Percentiles rank a stretch among this genome's conserved stretches.
Evolutionary conservation across 1,140 invertebrate species (phyloP).

Genomic region (Lysiphlebus fabarum): DNA sequence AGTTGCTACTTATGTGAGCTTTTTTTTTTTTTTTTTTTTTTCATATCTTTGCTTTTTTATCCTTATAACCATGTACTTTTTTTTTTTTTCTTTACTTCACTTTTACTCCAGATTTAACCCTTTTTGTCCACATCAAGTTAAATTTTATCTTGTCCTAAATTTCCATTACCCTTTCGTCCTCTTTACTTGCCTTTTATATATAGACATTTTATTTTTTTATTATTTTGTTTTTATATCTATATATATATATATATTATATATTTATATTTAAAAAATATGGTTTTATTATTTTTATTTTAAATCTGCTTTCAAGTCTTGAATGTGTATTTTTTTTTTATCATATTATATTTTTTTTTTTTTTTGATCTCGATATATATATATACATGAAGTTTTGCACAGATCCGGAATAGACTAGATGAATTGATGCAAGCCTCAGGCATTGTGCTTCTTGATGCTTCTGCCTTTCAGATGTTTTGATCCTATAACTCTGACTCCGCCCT

Average conservation of each 20-base stretch:
- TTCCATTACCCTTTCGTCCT: too few species aligned
- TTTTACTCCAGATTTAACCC: too few species aligned
- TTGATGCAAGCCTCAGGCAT: background rate
- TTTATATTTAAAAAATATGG: background rate
- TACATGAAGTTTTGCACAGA: slow-evolving; percentile 4
- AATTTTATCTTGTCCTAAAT: too few species aligned
- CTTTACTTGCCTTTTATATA: too few species aligned
- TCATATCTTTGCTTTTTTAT: too few species aligned
- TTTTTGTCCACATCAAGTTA: too few species aligned
- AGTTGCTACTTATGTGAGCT: too few species aligned
- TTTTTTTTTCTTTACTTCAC: too few species aligned
- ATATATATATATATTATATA: slow-evolving; percentile 1
- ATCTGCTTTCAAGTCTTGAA: background rate
- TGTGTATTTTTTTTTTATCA: background rate
- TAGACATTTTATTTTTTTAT: background rate
- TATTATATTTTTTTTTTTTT: slow-evolving; percentile 1
- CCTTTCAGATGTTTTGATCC: background rate
- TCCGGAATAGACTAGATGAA: slow-evolving; percentile 10
- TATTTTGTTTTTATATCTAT: background rate
- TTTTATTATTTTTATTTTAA: slow-evolving; percentile 4
- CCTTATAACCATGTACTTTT: too few species aligned
- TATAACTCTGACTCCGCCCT: background rate
- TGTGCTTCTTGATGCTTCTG: slow-evolving; percentile 7
- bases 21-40: too few species aligned
- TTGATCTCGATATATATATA: background rate